Evolutionary conservation across 2,797 vertebrate species (phyloP).

Genomic region (Brachyrhaphis roseni): DNA sequence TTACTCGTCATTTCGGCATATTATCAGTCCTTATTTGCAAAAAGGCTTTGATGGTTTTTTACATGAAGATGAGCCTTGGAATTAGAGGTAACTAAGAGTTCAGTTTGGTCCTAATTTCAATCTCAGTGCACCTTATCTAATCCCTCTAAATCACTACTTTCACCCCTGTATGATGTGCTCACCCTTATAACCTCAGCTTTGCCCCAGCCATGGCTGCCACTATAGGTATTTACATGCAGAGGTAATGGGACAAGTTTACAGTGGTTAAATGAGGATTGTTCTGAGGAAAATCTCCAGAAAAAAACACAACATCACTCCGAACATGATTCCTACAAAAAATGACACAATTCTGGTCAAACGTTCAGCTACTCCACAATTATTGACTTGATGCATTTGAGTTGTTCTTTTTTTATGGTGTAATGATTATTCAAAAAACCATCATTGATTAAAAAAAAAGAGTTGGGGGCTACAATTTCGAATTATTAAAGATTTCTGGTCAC

Average conservation of each 20-base stretch:
- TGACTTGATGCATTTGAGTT: neutral
- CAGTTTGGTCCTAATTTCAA: constrained; percentile 33
- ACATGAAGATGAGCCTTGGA: constrained; percentile 29
- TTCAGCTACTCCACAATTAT: neutral
- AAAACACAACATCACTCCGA: constrained; percentile 1
- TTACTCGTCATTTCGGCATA: constrained; percentile 48
- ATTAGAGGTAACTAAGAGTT: constrained; percentile 61
- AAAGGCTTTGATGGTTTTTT: constrained; percentile 60
- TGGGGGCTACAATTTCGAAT: neutral
- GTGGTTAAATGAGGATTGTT: neutral
- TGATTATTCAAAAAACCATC: neutral
- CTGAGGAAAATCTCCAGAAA: constrained; percentile 2
- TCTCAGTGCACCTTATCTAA: constrained; percentile 47
- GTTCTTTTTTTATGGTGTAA: neutral
- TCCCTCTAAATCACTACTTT: constrained; percentile 55
- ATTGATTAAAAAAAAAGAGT: neutral
- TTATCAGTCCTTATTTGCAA: constrained; percentile 38
- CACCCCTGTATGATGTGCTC: constrained; percentile 19
- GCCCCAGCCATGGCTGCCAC: constrained; percentile 13
- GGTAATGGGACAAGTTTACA: constrained; percentile 2
- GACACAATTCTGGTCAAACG: neutral
- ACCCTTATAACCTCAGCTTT: constrained; percentile 23
- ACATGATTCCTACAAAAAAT: neutral
- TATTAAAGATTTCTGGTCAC: neutral
- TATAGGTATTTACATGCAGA: constrained; percentile 28